Evolutionary conservation across 2,113 vertebrate species (phyloP).

Genomic region (Ptyas mucosa): DNA sequence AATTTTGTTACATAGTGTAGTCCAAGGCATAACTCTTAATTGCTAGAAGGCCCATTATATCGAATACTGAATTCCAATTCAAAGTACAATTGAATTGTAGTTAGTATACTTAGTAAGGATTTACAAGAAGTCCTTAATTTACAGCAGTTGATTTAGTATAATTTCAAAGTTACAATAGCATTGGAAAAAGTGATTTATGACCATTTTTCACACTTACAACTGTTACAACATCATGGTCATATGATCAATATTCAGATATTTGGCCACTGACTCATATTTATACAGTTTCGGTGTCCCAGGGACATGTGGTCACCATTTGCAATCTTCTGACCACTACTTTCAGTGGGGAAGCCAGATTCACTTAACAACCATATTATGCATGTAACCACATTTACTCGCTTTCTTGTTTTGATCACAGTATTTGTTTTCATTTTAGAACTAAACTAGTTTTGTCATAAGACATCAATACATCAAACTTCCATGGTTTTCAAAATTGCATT

Average conservation of each 20-base stretch:
- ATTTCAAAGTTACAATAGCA: not conserved
- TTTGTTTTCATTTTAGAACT: not conserved
- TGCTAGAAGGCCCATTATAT: no score
- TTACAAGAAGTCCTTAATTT: not conserved
- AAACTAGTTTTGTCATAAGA: not conserved
- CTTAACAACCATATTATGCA: not conserved
- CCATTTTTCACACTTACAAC: not conserved
- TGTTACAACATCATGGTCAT: not conserved
- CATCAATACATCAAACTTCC: not conserved
- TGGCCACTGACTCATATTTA: not conserved
- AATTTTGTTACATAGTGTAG: no score
- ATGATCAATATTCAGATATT: not conserved
- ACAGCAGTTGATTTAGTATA: not conserved
- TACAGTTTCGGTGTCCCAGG: not conserved
- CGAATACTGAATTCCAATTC: no score
- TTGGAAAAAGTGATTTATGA: not conserved
- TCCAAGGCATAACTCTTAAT: no score
- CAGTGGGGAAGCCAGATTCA: not conserved
- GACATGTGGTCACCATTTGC: not conserved
- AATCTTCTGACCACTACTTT: not conserved
- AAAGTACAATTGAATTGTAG: no score
- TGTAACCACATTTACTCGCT: not conserved
- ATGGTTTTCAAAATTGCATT: not conserved
- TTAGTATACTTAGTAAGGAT: not conserved
- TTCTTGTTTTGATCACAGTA: not conserved